Conservation (phyloP, 2,113 vertebrate genomes). For the Siphamia tubifer region DNA sequence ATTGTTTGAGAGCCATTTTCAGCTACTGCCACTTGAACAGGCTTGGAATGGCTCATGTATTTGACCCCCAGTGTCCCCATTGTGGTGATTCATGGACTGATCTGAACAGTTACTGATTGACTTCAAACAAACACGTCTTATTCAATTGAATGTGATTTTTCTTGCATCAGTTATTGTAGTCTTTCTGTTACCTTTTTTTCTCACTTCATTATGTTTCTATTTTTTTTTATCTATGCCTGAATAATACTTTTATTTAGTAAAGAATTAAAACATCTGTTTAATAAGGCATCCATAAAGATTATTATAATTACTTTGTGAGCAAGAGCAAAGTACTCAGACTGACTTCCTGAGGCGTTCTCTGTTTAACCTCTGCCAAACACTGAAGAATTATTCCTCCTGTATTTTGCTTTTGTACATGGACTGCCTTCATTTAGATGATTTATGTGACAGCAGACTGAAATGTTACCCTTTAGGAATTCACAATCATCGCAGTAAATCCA, state of each 20-base stretch:
- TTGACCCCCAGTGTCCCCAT: slow-evolving; percentile 7
- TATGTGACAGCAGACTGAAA: slow-evolving; percentile 47
- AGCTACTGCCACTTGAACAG: slow-evolving; percentile 1
- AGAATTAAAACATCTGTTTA: not conserved
- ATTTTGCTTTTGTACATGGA: slow-evolving; percentile 31
- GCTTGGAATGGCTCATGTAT: slow-evolving; percentile 21
- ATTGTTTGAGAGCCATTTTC: slow-evolving; percentile 23
- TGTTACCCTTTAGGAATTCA: slow-evolving; percentile 42
- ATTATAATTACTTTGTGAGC: not conserved
- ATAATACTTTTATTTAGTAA: not conserved
- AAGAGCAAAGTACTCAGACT: not conserved
- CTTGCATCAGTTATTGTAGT: not conserved
- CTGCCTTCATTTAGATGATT: slow-evolving; percentile 11
- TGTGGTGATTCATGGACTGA: not conserved
- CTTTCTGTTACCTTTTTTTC: not conserved
- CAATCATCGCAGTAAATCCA: slow-evolving; percentile 44
- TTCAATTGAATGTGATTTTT: not conserved
- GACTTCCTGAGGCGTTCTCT: not conserved
- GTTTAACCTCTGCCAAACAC: slow-evolving; percentile 31
- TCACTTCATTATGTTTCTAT: not conserved
- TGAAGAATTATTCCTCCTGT: slow-evolving; percentile 14
- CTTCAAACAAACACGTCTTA: slow-evolving; percentile 18
- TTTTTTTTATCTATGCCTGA: not conserved
- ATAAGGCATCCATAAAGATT: not conserved
- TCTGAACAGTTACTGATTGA: slow-evolving; percentile 45